Evolutionary conservation across 2,113 vertebrate genomes (phyloP), one percentile per base, ranked within the genome.

Genomic region (Ellobius talpinus): DNA sequence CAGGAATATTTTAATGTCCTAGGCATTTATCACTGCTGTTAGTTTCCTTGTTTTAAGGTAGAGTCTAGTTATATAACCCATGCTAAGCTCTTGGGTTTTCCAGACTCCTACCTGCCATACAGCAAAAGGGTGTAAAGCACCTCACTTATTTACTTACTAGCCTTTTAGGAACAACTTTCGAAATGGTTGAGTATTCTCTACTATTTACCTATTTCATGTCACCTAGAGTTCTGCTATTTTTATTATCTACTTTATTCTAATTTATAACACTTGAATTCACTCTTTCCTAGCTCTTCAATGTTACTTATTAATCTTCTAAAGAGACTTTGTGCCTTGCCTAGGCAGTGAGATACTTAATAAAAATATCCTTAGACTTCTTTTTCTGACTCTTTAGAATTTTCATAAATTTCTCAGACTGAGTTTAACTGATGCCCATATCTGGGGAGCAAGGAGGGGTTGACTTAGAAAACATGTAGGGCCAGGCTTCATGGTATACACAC

Each of bases 371-470:
- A 91, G 31, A 29, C 11, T 63, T 72, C 29, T 88, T 78, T 87
- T 90, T 66, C 65, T 79, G 3, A 91, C 79, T 87, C 58, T 42
- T 96, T 12, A 87, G 45, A 82, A 91, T 42, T 26, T 86, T 39
- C n/a, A 33, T 87, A 10, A 91, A 91, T 74, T 91, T 90, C 29
- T n/a, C 93, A n/a, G 65, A 42, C 0, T 90, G 36, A 87, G 23
- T 79, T 70, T 87, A 90, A 91, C 42, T 78, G 13, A 72, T 72
- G 29, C 11, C 63, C 33, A 42, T 72, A 85, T 31, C 7, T 17
- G 21, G 13, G 36, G 42, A 14, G 42, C 7, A 31, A 24, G 26
- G 26, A 72, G 19, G 6, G 36, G 58, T 36, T 89, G 42, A 39
- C 42, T 68, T 52, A 92, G 63, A 31, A 89, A 88, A 79, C 14